Evolutionary conservation across 2,888 invertebrate genomes (phyloP), one percentile per base, ranked within the genome.

Genomic region (Melanchra persicariae): DNA sequence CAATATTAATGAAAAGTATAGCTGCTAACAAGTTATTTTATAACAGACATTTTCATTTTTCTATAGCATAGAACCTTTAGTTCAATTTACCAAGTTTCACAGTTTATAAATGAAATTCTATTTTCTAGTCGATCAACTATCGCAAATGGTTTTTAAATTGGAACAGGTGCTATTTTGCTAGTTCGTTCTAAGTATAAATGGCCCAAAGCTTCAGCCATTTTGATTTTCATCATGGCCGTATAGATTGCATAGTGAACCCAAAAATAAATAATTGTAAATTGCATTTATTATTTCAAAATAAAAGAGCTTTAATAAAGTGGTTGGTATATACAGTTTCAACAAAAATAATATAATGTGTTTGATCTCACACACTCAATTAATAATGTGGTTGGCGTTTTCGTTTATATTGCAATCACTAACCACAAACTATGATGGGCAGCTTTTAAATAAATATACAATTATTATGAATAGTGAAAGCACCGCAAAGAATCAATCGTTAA

Each of bases 311-410:
- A 19, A 54, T 9, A 5, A 19, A 45, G 19, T 45, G 45, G 45
- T 45, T 19, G 17, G 19, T 19, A 7, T 4, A 45, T 45, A 45
- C 6, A 19, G 19, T 17, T 17, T 45, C 17, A 43, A 17, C 43
- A 43, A 19, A 17, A 45, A 17, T 19, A 45, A 19, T n/a, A n/a
- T n/a, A n/a, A n/a, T n/a, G n/a, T 47, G 26, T n/a, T 49, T 26
- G n/a, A 49, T 62, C 3, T 52, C 47, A 47, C n/a, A 26, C 45
- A 47, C 9, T 58, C 12, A 52, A 74, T 77, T 62, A 43, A 22
- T 37, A 0, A 5, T 43, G 52, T 43, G 74, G 55, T 59, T 1
- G 26, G 10, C 6, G 4, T 26, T 54, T 24, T 49, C 17, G 59
- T 63, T 22, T 7, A 52, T 61, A 37, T 10, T 37, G 22, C 17